Evolutionary conservation across 2,888 invertebrate genomes (phyloP).

Genomic region (Drosophila imparisetae): DNA sequence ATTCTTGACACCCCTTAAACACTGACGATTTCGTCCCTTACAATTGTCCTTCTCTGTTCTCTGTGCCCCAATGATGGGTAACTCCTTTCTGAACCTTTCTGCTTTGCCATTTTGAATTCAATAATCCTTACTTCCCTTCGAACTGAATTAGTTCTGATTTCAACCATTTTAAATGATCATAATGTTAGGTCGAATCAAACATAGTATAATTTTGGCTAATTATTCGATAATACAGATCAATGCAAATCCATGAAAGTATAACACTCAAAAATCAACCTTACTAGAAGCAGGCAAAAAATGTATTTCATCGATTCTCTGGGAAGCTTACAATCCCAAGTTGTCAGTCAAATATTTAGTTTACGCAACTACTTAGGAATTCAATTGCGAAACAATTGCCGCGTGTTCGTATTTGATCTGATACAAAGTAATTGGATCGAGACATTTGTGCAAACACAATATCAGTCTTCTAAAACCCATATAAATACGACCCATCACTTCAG

Average conservation of each 20-base stretch:
- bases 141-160: background rate
- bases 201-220: background rate
- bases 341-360: background rate
- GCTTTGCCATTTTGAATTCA: background rate
- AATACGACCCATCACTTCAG: constrained; percentile 4
- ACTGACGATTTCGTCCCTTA: constrained; percentile 36
- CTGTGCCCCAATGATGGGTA: background rate
- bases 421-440: background rate
- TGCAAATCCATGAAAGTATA: background rate
- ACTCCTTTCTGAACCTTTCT: background rate
- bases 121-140: background rate
- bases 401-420: background rate
- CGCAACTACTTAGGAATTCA: background rate
- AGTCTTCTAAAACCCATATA: constrained; percentile 8
- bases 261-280: background rate
- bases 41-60: background rate
- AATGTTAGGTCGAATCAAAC: background rate
- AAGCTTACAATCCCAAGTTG: background rate
- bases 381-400: background rate
- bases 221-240: background rate
- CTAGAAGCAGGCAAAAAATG: background rate
- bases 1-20: constrained; percentile 43
- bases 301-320: too few relatives aligned
- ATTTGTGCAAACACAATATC: constrained; percentile 14
- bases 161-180: background rate